Base-by-base conservation (phyloP, 1,140 invertebrate genomes). In the Drosophila persimilis region DNA sequence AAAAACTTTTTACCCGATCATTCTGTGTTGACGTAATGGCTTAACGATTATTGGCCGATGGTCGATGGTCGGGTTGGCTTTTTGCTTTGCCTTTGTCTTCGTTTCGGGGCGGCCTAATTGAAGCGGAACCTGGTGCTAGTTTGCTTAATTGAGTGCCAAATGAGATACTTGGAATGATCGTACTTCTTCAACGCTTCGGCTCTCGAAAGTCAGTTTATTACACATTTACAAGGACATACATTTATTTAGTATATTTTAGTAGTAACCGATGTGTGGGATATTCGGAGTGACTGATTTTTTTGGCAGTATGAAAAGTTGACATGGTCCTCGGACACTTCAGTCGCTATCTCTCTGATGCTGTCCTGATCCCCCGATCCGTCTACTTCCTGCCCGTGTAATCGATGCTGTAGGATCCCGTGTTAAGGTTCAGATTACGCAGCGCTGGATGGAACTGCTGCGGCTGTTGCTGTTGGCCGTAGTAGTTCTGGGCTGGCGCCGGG, bases 321-420 rank as follows among this genome's bases (percentile, higher is more conserved):
- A 67, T 86, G 75, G 80, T 84, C 80, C 80, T 41, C 75, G 76
- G 77, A 72, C 66, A 69, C 81, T 86, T 85, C 77, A 80, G 81
- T 80, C 66, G 76, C 72, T 80, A 58, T 55, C 79, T 83, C 79
- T 83, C 70, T 63, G 62, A 52, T 35, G 24, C 41, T 44, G 39
- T 62, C 54, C 29, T 20, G 26, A 7, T 31, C 51, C 13, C 48
- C 20, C 45, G 9, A 20, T 35, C 3, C 53, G 4, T 17, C 59
- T 90, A 90, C 72, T 90, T 90, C 24, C 90, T 66, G 57, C 90
- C 90, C 67, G 90, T 91, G 24, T 91, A 91, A 52, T 91, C 90
- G 22, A 91, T 88, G 76, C 90, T 91, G 62, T 91, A 91, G 45
- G 90, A 91, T 48, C 90, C 90, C 54, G 83, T 91, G 39, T 78